Evolutionary conservation across 2,113 vertebrate species (phyloP).

Genomic region (Entomyzon cyanotis): DNA sequence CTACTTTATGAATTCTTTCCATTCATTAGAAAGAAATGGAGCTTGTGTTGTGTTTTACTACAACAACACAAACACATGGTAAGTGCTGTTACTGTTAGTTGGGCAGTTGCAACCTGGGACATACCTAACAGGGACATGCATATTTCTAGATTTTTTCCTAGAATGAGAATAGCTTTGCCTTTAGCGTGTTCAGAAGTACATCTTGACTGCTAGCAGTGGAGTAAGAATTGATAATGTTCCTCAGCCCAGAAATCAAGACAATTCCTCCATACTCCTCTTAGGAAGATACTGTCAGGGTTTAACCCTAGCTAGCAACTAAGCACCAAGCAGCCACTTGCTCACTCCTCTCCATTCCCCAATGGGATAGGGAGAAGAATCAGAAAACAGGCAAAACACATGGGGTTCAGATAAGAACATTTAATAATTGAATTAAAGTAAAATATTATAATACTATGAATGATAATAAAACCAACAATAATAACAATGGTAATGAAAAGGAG

Average conservation of each 20-base stretch:
- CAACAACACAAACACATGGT: rapidly evolving
- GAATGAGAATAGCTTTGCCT: background rate
- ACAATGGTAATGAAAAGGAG: background rate
- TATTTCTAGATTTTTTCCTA: background rate
- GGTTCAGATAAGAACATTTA: background rate
- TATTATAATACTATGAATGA: background rate
- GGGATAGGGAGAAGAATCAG: background rate
- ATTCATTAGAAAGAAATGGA: background rate
- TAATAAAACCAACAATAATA: background rate
- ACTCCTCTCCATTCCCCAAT: background rate
- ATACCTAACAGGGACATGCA: background rate
- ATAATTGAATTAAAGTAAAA: background rate
- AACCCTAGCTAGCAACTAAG: background rate
- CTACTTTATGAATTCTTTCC: background rate
- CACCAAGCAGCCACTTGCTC: background rate
- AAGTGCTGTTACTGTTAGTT: background rate
- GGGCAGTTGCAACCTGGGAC: background rate
- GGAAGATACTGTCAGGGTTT: background rate
- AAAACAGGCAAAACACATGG: background rate
- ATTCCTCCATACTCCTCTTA: background rate
- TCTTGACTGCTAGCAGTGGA: background rate
- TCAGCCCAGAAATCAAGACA: background rate
- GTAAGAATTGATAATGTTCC: background rate
- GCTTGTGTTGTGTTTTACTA: background rate
- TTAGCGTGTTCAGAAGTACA: background rate